Conservation (phyloP, 2,888 invertebrate genomes). For the Pterostichus madidus region DNA sequence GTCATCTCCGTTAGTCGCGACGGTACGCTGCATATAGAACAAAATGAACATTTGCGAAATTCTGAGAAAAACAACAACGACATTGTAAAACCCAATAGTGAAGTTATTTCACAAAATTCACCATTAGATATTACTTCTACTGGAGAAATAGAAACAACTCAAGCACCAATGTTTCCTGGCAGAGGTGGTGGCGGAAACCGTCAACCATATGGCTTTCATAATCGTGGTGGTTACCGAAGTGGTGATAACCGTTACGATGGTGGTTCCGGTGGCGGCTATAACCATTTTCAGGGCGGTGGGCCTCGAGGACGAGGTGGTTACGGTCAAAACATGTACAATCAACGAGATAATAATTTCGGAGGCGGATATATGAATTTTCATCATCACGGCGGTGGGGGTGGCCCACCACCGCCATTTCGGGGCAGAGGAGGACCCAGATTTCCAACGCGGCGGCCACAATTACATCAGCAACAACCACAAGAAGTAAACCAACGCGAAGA, state of each 20-base stretch:
- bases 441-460: conserved; percentile 61
- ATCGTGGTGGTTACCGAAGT: conserved; percentile 70
- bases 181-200: conserved; percentile 78
- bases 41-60: conserved; percentile 70
- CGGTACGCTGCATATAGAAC: conserved; percentile 81
- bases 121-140: conserved; percentile 53
- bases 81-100: conserved; percentile 47
- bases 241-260: conserved; percentile 73
- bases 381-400: conserved; percentile 28
- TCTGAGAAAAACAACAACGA: conserved; percentile 64
- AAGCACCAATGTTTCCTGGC: conserved; percentile 84
- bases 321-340: conserved; percentile 62
- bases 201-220: conserved; percentile 67
- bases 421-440: conserved; percentile 66
- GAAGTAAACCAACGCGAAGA: conserved; percentile 19
- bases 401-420: conserved; percentile 64
- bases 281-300: conserved; percentile 75
- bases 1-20: conserved; percentile 81
- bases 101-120: conserved; percentile 31
- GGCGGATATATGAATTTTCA: conserved; percentile 71
- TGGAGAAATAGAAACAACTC: conserved; percentile 72
- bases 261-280: conserved; percentile 76
- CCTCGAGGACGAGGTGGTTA: conserved; percentile 68
- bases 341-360: conserved; percentile 73
- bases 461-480: conserved; percentile 59